Evolutionary conservation across 2,113 vertebrate species (phyloP).

Genomic region (Hippoglossus stenolepis): DNA sequence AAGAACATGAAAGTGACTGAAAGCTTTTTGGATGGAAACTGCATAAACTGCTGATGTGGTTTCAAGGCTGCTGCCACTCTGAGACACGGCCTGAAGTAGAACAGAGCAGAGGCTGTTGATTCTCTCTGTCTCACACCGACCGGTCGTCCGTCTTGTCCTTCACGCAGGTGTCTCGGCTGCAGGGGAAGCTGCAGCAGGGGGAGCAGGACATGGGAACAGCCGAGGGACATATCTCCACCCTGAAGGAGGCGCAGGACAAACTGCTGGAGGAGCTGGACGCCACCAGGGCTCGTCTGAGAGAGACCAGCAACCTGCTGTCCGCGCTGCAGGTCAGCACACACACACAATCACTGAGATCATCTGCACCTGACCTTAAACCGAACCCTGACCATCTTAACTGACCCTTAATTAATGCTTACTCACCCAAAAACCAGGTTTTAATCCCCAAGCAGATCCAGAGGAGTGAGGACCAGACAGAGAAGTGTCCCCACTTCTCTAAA

Average conservation of each 20-base stretch:
- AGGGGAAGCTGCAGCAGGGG: slow-evolving; percentile 89
- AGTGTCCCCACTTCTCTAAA: too few relatives aligned
- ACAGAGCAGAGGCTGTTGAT: not conserved
- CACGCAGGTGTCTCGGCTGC: slow-evolving; percentile 87
- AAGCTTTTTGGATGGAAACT: slow-evolving; percentile 41
- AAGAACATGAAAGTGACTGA: slow-evolving; percentile 14
- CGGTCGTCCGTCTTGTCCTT: not conserved
- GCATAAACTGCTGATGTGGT: slow-evolving; percentile 20
- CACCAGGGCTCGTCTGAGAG: slow-evolving; percentile 89
- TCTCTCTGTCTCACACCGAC: not conserved
- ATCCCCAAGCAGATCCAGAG: too few relatives aligned
- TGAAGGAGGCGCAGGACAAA: slow-evolving; percentile 94
- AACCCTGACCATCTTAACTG: too few relatives aligned
- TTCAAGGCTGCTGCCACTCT: not conserved
- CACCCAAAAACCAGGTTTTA: too few relatives aligned
- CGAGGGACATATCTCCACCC: slow-evolving; percentile 90
- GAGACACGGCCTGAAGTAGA: too few relatives aligned
- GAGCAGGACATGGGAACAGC: slow-evolving; percentile 90
- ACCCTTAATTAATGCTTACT: too few relatives aligned
- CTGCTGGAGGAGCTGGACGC: slow-evolving; percentile 94
- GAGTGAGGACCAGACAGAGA: too few relatives aligned
- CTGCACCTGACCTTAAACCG: too few relatives aligned
- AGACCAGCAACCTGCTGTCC: slow-evolving; percentile 93
- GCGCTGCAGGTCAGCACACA: slow-evolving; percentile 87
- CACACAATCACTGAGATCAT: not conserved